These are phyloP conservation scores for Dermolepida albohirtum DNA, from an alignment of 2,888 invertebrate genomes.

Conservation along the genomic window DNA sequence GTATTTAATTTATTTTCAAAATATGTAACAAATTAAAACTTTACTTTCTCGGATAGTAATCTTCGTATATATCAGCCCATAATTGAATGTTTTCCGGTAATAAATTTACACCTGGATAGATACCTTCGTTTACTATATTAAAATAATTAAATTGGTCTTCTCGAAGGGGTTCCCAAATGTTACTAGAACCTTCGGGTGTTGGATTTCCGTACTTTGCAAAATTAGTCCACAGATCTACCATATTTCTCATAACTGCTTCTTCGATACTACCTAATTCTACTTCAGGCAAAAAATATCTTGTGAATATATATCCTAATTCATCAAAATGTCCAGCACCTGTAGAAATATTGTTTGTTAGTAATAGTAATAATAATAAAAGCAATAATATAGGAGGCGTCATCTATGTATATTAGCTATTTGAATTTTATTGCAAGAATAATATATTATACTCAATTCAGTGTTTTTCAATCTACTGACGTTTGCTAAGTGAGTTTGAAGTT, in stretches of 20 bases:
- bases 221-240: slow-evolving; percentile 40
- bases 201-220: slow-evolving; percentile 40
- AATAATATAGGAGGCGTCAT: not conserved
- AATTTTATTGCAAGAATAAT: too few relatives aligned
- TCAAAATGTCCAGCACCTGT: slow-evolving; percentile 30
- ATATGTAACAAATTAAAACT: too few relatives aligned
- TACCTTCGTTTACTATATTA: slow-evolving; percentile 19
- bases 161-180: slow-evolving; percentile 22
- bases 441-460: too few relatives aligned
- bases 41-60: not conserved
- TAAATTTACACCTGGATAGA: not conserved
- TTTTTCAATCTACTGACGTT: too few relatives aligned
- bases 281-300: not conserved
- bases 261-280: slow-evolving; percentile 19
- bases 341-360: too few relatives aligned
- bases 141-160: slow-evolving; percentile 31
- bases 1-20: too few relatives aligned
- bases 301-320: slow-evolving; percentile 31
- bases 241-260: slow-evolving; percentile 10
- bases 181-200: slow-evolving; percentile 12
- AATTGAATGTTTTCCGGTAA: slow-evolving; percentile 10
- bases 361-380: too few relatives aligned
- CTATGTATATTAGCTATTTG: too few relatives aligned
- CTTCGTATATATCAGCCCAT: slow-evolving; percentile 30
- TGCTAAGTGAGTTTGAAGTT: too few relatives aligned